phyloP scores from a whole-genome alignment of 2,888 invertebrate genomes.

The Archips xylosteana region DNA sequence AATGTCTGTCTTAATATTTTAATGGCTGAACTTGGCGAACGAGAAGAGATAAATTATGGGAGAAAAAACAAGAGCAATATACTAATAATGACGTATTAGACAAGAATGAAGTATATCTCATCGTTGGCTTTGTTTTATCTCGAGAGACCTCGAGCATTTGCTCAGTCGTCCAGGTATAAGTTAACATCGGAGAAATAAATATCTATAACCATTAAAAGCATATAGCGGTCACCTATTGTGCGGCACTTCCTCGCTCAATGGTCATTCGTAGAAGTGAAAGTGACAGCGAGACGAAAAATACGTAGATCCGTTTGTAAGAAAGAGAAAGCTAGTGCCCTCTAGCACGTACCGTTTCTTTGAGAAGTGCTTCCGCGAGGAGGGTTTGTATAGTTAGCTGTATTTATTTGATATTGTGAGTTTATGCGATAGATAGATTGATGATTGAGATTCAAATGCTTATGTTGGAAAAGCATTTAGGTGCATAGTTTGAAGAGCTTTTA shows the following conservation, averaged over 20 bases:
- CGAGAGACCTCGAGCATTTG: too few species aligned
- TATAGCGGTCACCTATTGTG: constrained; percentile 40
- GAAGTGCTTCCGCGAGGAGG: constrained; percentile 54
- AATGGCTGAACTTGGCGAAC: too few species aligned
- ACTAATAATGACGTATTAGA: too few species aligned
- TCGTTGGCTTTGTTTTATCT: too few species aligned
- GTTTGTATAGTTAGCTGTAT: constrained; percentile 29
- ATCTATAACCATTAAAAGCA: constrained; percentile 9
- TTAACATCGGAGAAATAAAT: neutral
- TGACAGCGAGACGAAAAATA: constrained; percentile 48
- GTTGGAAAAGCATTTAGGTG: neutral
- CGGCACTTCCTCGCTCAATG: constrained; percentile 43
- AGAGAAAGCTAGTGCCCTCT: constrained; percentile 48
- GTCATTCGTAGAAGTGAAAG: constrained; percentile 49
- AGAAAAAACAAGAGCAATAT: too few species aligned
- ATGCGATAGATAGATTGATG: neutral
- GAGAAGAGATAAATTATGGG: too few species aligned
- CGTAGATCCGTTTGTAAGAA: constrained; percentile 47
- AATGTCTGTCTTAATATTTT: too few species aligned
- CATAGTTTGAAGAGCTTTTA: too few species aligned
- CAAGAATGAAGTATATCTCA: too few species aligned
- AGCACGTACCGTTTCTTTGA: constrained; percentile 61
- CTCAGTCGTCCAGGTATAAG: neutral
- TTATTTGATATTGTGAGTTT: constrained; percentile 6
- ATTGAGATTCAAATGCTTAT: neutral